phyloP scores from a whole-genome alignment of 2,113 vertebrate species.

The Vicugna pacos region DNA sequence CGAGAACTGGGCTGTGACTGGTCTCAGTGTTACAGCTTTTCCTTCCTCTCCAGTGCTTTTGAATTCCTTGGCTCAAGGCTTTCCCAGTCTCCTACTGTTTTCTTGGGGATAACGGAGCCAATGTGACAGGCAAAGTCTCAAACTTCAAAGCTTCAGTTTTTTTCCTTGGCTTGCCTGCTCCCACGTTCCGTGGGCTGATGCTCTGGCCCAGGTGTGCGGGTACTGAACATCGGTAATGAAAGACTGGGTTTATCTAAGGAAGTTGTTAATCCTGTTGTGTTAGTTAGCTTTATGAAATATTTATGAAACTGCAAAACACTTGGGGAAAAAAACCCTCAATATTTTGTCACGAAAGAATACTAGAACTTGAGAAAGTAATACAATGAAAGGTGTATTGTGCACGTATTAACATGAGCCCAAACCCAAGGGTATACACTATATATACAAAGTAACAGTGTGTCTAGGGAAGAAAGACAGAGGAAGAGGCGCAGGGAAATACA shows the following conservation, averaged over 20 bases:
- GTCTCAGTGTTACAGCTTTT: background rate
- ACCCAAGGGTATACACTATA: background rate
- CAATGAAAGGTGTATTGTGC: background rate
- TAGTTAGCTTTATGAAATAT: slow-evolving; percentile 8
- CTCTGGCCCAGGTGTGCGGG: background rate
- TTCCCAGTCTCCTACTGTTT: background rate
- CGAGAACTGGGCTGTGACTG: background rate
- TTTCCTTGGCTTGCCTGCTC: background rate
- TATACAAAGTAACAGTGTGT: background rate
- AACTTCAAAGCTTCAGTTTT: background rate
- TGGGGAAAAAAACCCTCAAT: background rate
- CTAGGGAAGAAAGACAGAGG: background rate
- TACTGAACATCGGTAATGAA: background rate
- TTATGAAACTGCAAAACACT: background rate
- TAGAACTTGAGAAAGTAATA: background rate
- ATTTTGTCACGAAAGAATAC: slow-evolving; percentile 27
- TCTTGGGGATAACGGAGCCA: background rate
- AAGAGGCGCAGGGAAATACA: background rate
- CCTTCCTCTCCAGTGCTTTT: background rate
- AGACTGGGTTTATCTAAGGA: slow-evolving; percentile 2
- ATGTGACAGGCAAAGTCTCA: background rate
- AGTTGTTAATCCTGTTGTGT: slow-evolving; percentile 57
- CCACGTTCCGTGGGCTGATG: background rate
- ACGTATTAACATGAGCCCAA: background rate
- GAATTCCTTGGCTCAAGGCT: background rate